Base-by-base conservation (phyloP, 2,888 invertebrate species). In the Orthonevra nobilis region DNA sequence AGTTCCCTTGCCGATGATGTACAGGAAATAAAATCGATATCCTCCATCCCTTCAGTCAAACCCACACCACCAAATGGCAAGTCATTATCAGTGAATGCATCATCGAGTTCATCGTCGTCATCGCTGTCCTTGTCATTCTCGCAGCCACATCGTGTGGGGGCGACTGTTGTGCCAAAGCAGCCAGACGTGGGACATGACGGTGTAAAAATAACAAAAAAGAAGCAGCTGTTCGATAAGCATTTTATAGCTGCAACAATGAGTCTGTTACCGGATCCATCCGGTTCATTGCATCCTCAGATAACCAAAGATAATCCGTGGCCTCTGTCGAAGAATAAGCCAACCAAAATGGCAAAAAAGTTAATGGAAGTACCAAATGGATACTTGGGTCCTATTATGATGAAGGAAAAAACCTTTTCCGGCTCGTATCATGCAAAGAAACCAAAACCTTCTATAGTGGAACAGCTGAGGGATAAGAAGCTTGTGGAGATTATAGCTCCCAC, bases 301-400 rank as follows among this genome's bases (percentile, higher is more conserved):
- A 30, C 10, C 23, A 66, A 56, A 40, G 60, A 73, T 61, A 73
- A 73, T 79, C 73, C 54, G 2, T 56, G 61, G 61, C 14, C 56
- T 23, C 14, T 64, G 70, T 52, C 75, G 28, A 77, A 72, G 46
- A 64, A 52, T 64, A 77, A 81, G 7, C 52, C 63, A 32, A 19
- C 40, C 20, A 69, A 46, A 54, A 38, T 36, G 28, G 46, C 63
- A 36, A 72, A 81, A 63, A 72, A 70, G 36, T 52, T 83, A 12
- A 20, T 83, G 69, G 84, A 85, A 28, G 83, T 85, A 36, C 85
- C 84, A 42, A 86, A 86, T 72, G 87, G 86, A 26, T 86, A 85
- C 58, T 83, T 88, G 69, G 88, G 87, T 15, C 87, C 87, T 14
- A 87, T 87, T 75, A 83, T 86, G 34, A 87, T 88, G 87, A 85